phyloP scores from a whole-genome alignment of 2,888 invertebrate genomes.

The Leucozona laternaria region DNA sequence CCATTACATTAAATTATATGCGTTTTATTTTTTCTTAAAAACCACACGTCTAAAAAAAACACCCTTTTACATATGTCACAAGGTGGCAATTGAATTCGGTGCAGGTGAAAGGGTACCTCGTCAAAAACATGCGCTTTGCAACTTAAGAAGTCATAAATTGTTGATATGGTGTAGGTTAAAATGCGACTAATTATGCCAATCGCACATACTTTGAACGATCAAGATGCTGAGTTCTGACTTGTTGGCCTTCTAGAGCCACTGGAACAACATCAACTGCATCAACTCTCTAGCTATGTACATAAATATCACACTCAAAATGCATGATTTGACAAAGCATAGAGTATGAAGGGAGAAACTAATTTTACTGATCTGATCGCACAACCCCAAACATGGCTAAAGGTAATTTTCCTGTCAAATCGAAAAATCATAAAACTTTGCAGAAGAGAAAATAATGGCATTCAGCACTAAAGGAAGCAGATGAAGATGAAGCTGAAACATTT shows the following conservation, averaged over 20 bases:
- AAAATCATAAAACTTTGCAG: conserved; percentile 59
- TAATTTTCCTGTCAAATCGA: conserved; percentile 72
- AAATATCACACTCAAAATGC: background rate
- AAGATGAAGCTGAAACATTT: conserved; percentile 18
- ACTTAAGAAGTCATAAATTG: background rate
- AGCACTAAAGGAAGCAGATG: conserved; percentile 39
- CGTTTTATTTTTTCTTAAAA: no score
- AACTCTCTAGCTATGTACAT: no score
- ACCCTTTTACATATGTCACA: no score
- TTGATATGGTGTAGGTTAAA: background rate
- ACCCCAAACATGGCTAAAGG: conserved; percentile 70
- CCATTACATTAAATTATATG: no score
- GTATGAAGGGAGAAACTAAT: conserved; percentile 57
- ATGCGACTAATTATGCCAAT: background rate
- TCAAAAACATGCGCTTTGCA: background rate
- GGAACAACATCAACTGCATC: background rate
- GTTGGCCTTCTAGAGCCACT: background rate
- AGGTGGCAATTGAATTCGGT: no score
- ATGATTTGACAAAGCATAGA: background rate
- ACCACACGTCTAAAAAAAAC: no score
- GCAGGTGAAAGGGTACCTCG: background rate
- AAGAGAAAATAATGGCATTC: conserved; percentile 44
- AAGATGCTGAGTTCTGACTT: background rate
- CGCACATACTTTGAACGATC: background rate
- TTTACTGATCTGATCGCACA: conserved; percentile 53